Evolutionary conservation across 2,888 invertebrate genomes (phyloP).

Genomic region (Spisula subtruncata): DNA sequence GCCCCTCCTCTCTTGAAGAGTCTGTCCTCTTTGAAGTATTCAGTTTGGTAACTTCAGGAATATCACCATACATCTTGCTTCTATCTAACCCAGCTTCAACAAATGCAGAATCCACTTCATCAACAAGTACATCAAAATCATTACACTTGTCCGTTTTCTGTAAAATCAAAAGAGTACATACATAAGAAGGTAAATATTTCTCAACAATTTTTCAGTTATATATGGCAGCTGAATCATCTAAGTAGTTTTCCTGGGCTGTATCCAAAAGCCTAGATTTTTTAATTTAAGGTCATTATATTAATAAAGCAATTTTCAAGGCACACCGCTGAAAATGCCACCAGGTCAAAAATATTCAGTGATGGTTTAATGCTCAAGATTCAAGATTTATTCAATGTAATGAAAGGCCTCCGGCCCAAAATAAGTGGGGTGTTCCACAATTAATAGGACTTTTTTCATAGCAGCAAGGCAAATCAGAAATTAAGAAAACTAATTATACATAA

Average conservation of each 20-base stretch:
- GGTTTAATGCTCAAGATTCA: too few relatives aligned
- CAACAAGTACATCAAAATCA: constrained; percentile 61
- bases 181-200: neutral
- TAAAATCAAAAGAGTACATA: constrained; percentile 9
- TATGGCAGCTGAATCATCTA: neutral
- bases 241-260: neutral
- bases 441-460: too few relatives aligned
- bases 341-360: too few relatives aligned
- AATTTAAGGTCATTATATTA: too few relatives aligned
- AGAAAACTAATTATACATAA: too few relatives aligned
- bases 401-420: too few relatives aligned
- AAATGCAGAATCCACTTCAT: constrained; percentile 35
- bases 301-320: too few relatives aligned
- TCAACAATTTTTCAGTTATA: neutral
- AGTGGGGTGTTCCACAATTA: too few relatives aligned
- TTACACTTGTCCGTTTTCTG: constrained; percentile 53
- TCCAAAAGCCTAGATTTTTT: too few relatives aligned
- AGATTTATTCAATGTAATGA: too few relatives aligned
- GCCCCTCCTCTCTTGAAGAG: neutral
- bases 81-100: neutral
- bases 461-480: too few relatives aligned
- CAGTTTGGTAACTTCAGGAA: neutral
- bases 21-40: neutral
- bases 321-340: too few relatives aligned
- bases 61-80: neutral